A percentile compares a stretch with the other conserved stretches of the same genome.
Conservation (phyloP, 1,140 invertebrate species). For the Phortica variegata region DNA sequence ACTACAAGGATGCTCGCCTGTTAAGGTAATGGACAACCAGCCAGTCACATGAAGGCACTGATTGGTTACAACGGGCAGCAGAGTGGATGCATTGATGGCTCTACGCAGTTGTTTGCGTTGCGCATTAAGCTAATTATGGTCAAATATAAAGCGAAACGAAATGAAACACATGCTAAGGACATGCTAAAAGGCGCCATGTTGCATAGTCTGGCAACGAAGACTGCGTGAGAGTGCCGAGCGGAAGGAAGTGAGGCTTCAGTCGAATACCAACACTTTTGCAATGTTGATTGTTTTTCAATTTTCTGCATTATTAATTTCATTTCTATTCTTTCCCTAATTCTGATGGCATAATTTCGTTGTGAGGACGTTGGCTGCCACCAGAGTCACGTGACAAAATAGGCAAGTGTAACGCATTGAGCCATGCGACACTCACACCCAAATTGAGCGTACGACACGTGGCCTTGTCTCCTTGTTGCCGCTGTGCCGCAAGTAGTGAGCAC, state of each 20-base stretch:
- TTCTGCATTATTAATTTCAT: slow-evolving; percentile 55
- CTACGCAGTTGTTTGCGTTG: slow-evolving; percentile 32
- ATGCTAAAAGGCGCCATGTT: slow-evolving; percentile 25
- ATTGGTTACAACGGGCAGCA: background rate
- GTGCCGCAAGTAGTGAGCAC: too few relatives aligned
- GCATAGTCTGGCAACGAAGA: too few relatives aligned
- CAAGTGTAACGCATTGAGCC: slow-evolving; percentile 31
- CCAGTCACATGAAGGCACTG: too few relatives aligned
- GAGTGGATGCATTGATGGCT: slow-evolving; percentile 1
- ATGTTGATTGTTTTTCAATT: slow-evolving; percentile 55
- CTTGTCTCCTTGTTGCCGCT: too few relatives aligned
- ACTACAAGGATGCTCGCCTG: background rate
- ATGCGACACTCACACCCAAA: too few relatives aligned
- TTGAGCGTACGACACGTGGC: slow-evolving; percentile 33
- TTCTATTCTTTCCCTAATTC: slow-evolving; percentile 23
- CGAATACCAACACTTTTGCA: slow-evolving; percentile 37
- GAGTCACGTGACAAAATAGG: slow-evolving; percentile 7
- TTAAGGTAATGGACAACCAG: background rate
- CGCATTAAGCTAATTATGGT: slow-evolving; percentile 54
- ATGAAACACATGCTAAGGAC: slow-evolving; percentile 32
- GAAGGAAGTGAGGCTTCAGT: background rate
- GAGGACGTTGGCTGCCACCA: slow-evolving; percentile 32
- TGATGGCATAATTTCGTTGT: slow-evolving; percentile 46
- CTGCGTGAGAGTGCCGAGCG: too few relatives aligned
- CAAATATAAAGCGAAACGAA: slow-evolving; percentile 49